Evolutionary conservation across 2,888 invertebrate genomes (phyloP).

Genomic region (Scrobipalpa atriplicella): DNA sequence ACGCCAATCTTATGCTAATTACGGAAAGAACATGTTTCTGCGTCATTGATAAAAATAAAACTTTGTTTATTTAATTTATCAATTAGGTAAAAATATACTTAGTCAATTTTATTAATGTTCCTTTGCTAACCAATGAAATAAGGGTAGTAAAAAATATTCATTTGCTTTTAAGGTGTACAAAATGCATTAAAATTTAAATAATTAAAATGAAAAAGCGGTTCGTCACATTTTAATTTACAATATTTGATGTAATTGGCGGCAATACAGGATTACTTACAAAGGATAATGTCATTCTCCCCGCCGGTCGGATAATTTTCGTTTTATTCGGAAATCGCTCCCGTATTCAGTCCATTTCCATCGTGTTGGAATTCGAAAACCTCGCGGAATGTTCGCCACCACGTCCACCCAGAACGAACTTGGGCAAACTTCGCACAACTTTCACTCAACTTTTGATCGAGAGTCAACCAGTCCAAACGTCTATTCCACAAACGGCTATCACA

Average conservation of each 20-base stretch:
- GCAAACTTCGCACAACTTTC: conserved; percentile 37
- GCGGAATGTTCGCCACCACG: conserved; percentile 35
- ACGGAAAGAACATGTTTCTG: background rate
- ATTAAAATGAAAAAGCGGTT: too few relatives aligned
- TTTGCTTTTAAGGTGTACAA: too few relatives aligned
- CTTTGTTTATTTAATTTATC: background rate
- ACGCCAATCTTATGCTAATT: background rate
- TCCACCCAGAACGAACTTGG: conserved; percentile 26
- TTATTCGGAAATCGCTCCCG: conserved; percentile 47
- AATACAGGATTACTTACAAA: conserved; percentile 67
- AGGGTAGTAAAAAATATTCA: too few relatives aligned
- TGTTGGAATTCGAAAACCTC: conserved; percentile 44
- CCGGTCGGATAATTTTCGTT: conserved; percentile 57
- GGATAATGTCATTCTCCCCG: conserved; percentile 80
- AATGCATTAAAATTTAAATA: too few relatives aligned
- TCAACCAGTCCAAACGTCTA: conserved; percentile 31
- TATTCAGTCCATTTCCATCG: conserved; percentile 49
- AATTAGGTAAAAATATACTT: background rate
- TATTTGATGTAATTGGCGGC: background rate
- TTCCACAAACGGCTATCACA: conserved; percentile 15
- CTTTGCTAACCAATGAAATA: background rate
- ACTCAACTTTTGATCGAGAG: conserved; percentile 42
- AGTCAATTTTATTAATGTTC: background rate
- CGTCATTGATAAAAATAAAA: background rate
- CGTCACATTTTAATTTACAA: background rate